These are phyloP conservation scores for Limanda limanda DNA, from an alignment of 2,113 vertebrate genomes.

Conservation along the genomic window DNA sequence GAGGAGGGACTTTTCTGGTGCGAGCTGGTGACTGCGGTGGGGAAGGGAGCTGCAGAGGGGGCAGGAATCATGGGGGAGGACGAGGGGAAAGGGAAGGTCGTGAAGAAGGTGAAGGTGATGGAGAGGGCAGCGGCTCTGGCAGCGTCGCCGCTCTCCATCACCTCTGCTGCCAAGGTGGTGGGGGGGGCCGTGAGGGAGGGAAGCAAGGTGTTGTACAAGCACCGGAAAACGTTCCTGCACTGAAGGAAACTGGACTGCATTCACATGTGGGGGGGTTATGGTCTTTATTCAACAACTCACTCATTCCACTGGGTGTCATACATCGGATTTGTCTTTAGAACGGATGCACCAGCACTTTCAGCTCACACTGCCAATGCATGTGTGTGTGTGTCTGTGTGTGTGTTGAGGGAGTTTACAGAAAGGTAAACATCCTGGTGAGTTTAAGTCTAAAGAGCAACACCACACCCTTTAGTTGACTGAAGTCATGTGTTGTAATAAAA, in stretches of 20 bases:
- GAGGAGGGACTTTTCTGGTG: constrained; percentile 80
- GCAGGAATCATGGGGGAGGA: constrained; percentile 74
- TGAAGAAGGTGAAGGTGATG: constrained; percentile 76
- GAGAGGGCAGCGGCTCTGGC: constrained; percentile 77
- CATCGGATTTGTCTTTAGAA: not conserved
- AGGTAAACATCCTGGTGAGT: constrained; percentile 34
- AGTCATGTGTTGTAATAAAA: constrained; percentile 38
- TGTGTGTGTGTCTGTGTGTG: constrained; percentile 6
- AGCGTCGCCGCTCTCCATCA: constrained; percentile 75
- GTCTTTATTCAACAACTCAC: not conserved
- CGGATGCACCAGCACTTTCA: constrained; percentile 8
- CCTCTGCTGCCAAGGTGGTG: constrained; percentile 75
- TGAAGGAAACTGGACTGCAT: constrained; percentile 30
- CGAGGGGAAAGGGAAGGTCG: constrained; percentile 68
- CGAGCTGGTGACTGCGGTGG: constrained; percentile 76
- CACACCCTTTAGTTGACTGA: constrained; percentile 28
- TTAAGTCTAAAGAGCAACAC: constrained; percentile 12
- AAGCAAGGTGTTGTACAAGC: constrained; percentile 80
- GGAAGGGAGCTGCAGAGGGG: constrained; percentile 80
- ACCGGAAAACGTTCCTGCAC: constrained; percentile 73
- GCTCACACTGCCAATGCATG: not conserved
- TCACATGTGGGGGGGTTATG: not conserved
- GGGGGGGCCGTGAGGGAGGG: constrained; percentile 82
- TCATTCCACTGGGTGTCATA: not conserved
- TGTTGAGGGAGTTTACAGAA: not conserved